A percentile compares a stretch with the other conserved stretches of the same genome.
Evolutionary conservation across 1,140 invertebrate species (phyloP).

Genomic region (Cotesia vestalis): DNA sequence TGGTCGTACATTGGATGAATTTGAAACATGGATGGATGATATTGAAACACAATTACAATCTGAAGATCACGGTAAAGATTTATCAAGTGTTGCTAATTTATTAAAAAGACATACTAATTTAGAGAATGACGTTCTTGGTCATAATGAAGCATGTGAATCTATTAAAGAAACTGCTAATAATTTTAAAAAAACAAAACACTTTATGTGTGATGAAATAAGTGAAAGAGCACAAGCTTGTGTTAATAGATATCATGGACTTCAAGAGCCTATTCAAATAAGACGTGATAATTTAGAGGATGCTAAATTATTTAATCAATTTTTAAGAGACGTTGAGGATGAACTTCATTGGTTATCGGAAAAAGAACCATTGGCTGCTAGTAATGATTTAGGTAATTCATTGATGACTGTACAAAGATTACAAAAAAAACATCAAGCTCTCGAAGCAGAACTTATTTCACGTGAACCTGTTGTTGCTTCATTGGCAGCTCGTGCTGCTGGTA

Average conservation of each 20-base stretch:
- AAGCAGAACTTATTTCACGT: constrained; percentile 83
- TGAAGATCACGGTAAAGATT: constrained; percentile 86
- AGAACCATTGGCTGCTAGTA: constrained; percentile 82
- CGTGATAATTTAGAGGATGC: constrained; percentile 91
- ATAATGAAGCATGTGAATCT: constrained; percentile 80
- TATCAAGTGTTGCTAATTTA: constrained; percentile 83
- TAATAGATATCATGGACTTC: constrained; percentile 82
- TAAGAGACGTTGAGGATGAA: constrained; percentile 87
- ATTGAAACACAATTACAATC: constrained; percentile 83
- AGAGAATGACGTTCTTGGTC: constrained; percentile 82
- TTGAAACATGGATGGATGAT: constrained; percentile 90
- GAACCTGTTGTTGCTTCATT: constrained; percentile 82
- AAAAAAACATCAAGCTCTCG: constrained; percentile 92
- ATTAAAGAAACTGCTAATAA: constrained; percentile 79
- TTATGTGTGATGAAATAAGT: constrained; percentile 85
- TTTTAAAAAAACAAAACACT: constrained; percentile 81
- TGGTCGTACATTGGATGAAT: constrained; percentile 85
- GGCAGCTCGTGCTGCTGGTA: constrained; percentile 76
- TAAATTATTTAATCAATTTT: constrained; percentile 83
- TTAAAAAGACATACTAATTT: constrained; percentile 87
- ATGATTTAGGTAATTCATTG: constrained; percentile 80
- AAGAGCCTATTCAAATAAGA: constrained; percentile 89
- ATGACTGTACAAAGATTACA: constrained; percentile 94
- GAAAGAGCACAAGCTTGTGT: constrained; percentile 75
- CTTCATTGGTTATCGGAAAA: constrained; percentile 86